phyloP scores from a whole-genome alignment of 2,888 invertebrate species.

The Luperina testacea region DNA sequence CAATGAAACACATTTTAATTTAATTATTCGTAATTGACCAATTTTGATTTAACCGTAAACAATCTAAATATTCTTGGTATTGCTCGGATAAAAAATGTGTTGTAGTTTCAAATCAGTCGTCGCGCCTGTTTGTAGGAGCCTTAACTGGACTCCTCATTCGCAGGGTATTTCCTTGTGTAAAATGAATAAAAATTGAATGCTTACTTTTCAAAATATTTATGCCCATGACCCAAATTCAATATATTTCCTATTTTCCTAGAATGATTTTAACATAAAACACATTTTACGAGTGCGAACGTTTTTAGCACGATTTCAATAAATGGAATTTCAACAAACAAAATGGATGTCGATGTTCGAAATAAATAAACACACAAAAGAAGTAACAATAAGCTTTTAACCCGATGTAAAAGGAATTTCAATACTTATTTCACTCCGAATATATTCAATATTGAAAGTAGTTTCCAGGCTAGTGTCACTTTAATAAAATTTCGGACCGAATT shows the following conservation, averaged over 20 bases:
- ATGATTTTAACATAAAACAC: slow-evolving; percentile 11
- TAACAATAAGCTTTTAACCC: neutral
- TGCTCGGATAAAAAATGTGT: no score
- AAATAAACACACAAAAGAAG: slow-evolving; percentile 1
- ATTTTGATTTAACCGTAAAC: no score
- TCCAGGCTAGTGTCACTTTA: neutral
- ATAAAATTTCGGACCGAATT: neutral
- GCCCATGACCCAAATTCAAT: neutral
- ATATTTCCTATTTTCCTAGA: neutral
- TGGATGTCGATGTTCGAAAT: slow-evolving; percentile 1
- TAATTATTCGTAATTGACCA: no score
- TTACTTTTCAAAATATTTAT: neutral
- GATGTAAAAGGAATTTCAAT: no score
- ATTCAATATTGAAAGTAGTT: neutral
- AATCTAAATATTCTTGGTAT: no score
- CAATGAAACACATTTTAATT: no score
- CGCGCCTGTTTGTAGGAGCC: no score
- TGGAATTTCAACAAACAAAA: neutral
- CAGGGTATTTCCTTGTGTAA: neutral
- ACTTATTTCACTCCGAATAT: neutral
- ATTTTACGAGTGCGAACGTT: neutral
- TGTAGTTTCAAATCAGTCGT: no score
- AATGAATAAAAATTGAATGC: neutral
- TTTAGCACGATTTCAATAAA: slow-evolving; percentile 2
- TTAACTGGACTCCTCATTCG: neutral